Evolutionary conservation across 37 sponge, comb jelly and placozoan species (phyloP).

Genomic region (Beroe ovata): DNA sequence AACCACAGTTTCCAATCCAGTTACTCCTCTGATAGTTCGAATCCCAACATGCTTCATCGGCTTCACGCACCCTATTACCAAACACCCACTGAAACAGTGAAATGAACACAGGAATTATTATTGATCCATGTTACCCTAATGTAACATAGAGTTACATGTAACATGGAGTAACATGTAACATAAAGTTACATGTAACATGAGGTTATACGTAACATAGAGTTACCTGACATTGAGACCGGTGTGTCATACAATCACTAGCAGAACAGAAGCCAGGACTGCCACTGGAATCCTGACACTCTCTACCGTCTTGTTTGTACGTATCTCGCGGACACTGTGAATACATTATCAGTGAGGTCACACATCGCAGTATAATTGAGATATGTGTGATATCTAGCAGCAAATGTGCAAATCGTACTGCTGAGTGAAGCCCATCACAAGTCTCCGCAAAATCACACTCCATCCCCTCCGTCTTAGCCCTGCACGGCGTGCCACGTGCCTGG

Average conservation of each 20-base stretch:
- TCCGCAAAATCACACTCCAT: constrained; percentile 55
- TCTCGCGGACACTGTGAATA: constrained; percentile 42
- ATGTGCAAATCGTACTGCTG: too few relatives aligned
- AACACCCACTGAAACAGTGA: too few relatives aligned
- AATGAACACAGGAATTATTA: too few relatives aligned
- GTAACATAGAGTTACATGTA: too few relatives aligned
- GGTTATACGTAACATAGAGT: too few relatives aligned
- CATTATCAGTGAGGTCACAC: too few relatives aligned
- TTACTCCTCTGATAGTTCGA: neutral
- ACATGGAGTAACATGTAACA: too few relatives aligned
- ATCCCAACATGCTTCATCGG: neutral
- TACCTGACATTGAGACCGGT: neutral
- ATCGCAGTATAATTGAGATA: neutral
- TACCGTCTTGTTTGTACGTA: constrained; percentile 46
- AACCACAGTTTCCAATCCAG: constrained; percentile 25
- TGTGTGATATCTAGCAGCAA: neutral
- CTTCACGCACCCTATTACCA: neutral
- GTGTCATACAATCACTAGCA: neutral
- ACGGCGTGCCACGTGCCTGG: neutral
- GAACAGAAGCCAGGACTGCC: constrained; percentile 10
- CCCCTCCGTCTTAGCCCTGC: neutral
- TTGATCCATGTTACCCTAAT: too few relatives aligned
- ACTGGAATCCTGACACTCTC: constrained; percentile 13
- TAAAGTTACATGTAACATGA: too few relatives aligned
- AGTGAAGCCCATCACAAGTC: neutral